Evolutionary conservation across 2,888 invertebrate genomes (phyloP), one percentile per base, ranked within the genome.

Genomic region (Meta bourneti): DNA sequence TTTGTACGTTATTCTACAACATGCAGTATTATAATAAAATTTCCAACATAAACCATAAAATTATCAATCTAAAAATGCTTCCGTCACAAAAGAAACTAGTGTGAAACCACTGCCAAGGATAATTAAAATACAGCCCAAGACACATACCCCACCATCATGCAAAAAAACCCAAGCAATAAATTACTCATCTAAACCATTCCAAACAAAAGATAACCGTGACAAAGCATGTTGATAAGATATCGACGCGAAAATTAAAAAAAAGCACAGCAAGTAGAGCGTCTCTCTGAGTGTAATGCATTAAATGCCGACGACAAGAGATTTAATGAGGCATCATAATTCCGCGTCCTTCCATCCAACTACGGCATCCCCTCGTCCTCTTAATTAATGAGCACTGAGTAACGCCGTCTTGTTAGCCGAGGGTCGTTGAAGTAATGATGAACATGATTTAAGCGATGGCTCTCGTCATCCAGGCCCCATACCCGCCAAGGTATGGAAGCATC

Each of bases 381-480:
- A 85, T 85, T 85, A 85, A 85, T 69, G 85, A 78, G 85, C 85
- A 70, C 85, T 77, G 20, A 77, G 77, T 77, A 85, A 85, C 78
- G 77, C 69, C 84, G 20, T 19, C 84, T 84, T 78, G 85, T 85
- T 85, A 85, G 78, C 70, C 9, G 8, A 75, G 75, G 75, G 75
- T 84, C 75, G 84, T 34, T 49, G 54, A 69, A 69, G 85, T 85
- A 85, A 85, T 77, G 85, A 85, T 77, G 85, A 77, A 69, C 77
- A 84, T 49, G 69, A 78, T 78, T 77, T 85, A 61, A 19, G 20
- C 51, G 19, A 49, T 49, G 71, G 71, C 20, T 52, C 52, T 51
- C 11, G 61, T 9, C 7, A 61, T 61, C 61, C 61, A 9, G 61
- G 61, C 61, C 34, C 34, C 34, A 4, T 34, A 34, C 34, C 34